Evolutionary conservation across 2,113 vertebrate species (phyloP).

Genomic region (Hyaena hyaena): DNA sequence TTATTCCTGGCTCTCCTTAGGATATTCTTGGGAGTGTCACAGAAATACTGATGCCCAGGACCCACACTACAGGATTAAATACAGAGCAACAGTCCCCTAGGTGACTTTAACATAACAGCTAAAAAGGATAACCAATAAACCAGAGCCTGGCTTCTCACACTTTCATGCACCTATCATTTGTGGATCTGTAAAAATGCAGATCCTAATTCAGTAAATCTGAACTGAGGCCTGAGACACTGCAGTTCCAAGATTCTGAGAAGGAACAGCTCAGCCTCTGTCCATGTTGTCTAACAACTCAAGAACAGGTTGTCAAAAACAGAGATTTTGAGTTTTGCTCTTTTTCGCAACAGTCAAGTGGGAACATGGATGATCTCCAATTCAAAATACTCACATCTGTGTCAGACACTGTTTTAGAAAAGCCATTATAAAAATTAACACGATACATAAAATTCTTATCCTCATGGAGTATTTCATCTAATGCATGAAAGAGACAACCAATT

Average conservation of each 20-base stretch:
- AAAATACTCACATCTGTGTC: not conserved
- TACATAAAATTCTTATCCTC: not conserved
- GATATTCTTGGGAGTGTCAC: not conserved
- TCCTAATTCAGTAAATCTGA: not conserved
- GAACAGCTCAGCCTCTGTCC: not conserved
- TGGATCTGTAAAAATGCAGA: not conserved
- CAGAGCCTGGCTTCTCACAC: not conserved
- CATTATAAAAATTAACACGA: not conserved
- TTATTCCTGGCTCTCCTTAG: not conserved
- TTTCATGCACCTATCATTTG: not conserved
- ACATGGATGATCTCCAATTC: not conserved
- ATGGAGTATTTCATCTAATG: not conserved
- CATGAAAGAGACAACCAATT: not conserved
- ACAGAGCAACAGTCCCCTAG: not conserved
- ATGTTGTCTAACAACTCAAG: not conserved
- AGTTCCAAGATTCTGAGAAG: not conserved
- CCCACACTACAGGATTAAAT: not conserved
- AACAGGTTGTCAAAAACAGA: not conserved
- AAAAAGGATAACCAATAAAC: not conserved
- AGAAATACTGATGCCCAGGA: not conserved
- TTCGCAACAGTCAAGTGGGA: not conserved
- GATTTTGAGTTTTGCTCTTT: not conserved
- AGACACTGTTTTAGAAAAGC: not conserved
- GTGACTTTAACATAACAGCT: not conserved
- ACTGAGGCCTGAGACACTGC: not conserved